These are phyloP conservation scores for Danio albolineatus DNA, from an alignment of 2,797 vertebrate genomes.

Conservation along the genomic window DNA sequence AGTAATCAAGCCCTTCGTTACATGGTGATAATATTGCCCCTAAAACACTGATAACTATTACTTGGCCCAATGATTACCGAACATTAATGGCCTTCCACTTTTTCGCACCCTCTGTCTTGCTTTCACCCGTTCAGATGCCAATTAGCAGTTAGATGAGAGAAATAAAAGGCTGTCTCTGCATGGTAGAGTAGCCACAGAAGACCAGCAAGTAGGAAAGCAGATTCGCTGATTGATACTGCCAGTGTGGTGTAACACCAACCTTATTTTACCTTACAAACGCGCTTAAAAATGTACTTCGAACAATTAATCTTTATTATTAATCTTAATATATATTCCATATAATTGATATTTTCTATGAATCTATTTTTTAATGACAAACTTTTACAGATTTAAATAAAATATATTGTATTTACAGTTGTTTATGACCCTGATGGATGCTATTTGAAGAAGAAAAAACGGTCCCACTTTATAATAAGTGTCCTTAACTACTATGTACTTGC, in stretches of 20 bases:
- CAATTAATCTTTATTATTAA: too few relatives aligned
- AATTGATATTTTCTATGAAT: too few relatives aligned
- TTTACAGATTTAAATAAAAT: too few relatives aligned
- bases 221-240: neutral
- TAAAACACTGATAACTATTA: constrained; percentile 85
- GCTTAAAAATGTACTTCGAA: too few relatives aligned
- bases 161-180: constrained; percentile 58
- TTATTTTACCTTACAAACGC: neutral
- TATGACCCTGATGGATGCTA: too few relatives aligned
- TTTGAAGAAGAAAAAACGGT: too few relatives aligned
- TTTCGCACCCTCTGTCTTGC: constrained; percentile 52
- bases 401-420: too few relatives aligned
- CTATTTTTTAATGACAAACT: too few relatives aligned
- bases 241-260: neutral
- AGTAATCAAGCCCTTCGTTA: constrained; percentile 84
- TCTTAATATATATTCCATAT: too few relatives aligned
- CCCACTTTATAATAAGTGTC: too few relatives aligned
- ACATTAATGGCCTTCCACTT: constrained; percentile 74
- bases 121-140: constrained; percentile 63
- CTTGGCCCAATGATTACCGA: constrained; percentile 75
- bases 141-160: constrained; percentile 65
- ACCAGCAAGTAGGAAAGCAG: constrained; percentile 48
- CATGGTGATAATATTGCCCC: constrained; percentile 82
- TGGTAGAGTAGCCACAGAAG: constrained; percentile 14
- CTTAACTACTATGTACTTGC: too few relatives aligned